Evolutionary conservation across 2,113 vertebrate species (phyloP), one percentile per base, ranked within the genome.

Genomic region (Erythrolamprus reginae): DNA sequence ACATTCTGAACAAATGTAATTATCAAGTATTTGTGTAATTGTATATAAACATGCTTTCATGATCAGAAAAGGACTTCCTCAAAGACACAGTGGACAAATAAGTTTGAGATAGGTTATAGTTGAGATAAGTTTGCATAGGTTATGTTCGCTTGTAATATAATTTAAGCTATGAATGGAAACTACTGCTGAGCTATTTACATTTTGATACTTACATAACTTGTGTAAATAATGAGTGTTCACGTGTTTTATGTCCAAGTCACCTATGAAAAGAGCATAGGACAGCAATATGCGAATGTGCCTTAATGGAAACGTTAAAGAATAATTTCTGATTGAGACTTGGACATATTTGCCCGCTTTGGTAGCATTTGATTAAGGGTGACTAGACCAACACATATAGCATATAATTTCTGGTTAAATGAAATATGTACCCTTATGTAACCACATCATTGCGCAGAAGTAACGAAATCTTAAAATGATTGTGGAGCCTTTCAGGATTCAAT

Each of bases 41-140:
- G 21, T 10, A 83, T 88, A 42, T 82, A 82, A 38, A 50, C 28
- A 42, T 38, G 61, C 52, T 58, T 90, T 77, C 65, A 33, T 86
- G 91, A 24, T 23, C 89, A 88, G 90, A 93, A 93, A 90, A 26
- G 65, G 42, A 87, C n/a, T 33, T 33, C 5, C 19, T 58, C 87
- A 13, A 42, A 0, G 84, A 12, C 24, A 42, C 26, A 47, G 4
- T 61, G 50, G 24, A 26, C 89, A 92, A 89, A 89, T 89, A 87
- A 84, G 51, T 58, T 48, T 17, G 13, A 55, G 56, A 4, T n/a
- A n/a, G n/a, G n/a, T n/a, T n/a, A n/a, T n/a, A n/a, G n/a, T n/a
- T n/a, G n/a, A n/a, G n/a, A n/a, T n/a, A n/a, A n/a, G n/a, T 88
- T 4, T 90, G 92, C 45, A 42, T 51, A 56, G 88, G 51, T 90